phyloP scores from a whole-genome alignment of 2,888 invertebrate species.

The Isotomurus palustris region DNA sequence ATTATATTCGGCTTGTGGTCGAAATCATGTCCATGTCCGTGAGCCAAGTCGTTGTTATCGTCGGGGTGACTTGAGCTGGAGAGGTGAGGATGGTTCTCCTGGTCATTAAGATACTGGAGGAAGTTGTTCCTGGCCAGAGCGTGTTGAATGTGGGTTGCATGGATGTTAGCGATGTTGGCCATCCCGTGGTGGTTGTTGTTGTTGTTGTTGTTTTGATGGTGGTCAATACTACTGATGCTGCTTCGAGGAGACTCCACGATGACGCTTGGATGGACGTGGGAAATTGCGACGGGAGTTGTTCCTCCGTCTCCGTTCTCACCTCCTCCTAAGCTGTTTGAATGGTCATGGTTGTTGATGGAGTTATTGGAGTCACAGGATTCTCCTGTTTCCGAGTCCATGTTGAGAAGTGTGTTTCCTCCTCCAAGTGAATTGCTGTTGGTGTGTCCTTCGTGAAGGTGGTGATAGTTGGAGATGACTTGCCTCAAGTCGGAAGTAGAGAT shows the following conservation, averaged over 20 bases:
- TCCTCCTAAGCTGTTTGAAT: neutral
- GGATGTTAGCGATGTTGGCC: conserved; percentile 10
- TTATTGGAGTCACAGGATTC: conserved; percentile 24
- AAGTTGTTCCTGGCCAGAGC: neutral
- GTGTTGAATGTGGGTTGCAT: conserved; percentile 22
- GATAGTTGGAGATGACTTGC: neutral
- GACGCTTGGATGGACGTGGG: conserved; percentile 32
- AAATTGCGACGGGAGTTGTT: conserved; percentile 2
- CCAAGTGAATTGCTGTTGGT: neutral
- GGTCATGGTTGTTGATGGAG: conserved; percentile 10
- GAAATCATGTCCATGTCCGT: conserved; percentile 15
- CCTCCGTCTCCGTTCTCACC: neutral
- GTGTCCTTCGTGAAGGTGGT: conserved; percentile 1
- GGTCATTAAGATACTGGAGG: conserved; percentile 1
- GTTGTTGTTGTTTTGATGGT: neutral
- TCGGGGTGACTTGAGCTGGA: neutral
- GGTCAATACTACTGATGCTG: conserved; percentile 10
- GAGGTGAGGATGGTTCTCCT: neutral
- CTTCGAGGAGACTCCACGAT: conserved; percentile 34
- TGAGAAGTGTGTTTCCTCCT: conserved; percentile 3
- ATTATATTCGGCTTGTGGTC: conserved; percentile 31
- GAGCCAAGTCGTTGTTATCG: conserved; percentile 6
- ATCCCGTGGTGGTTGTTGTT: neutral
- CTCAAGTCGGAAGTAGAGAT: neutral
- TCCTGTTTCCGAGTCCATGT: conserved; percentile 22